Evolutionary conservation across 2,113 vertebrate species (phyloP), one percentile per base, ranked within the genome.

Genomic region (Tupaia tana): DNA sequence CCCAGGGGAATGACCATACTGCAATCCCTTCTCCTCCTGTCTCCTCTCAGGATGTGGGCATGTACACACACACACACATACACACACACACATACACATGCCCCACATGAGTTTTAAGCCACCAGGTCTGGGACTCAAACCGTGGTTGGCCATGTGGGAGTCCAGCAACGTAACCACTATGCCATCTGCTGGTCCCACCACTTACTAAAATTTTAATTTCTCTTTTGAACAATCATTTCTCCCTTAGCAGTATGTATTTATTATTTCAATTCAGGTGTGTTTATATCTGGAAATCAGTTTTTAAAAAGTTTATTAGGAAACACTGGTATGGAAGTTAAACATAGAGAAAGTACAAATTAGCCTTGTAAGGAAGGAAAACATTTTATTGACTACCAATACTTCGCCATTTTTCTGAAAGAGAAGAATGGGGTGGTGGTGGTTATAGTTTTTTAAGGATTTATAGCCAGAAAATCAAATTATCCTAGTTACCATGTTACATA

Each of bases 291-390:
- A 84, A 81, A 31, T 88, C 27, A 94, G 43, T 43, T 43, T 89
- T 93, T 22, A 79, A 3, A 82, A 4, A 66, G 88, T 90, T 73
- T 95, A 90, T 83, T 90, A 92, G 86, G 54, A 87, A 88, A 67
- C 9, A 6, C 29, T 93, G 52, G 7, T 25, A 3, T 73, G 67
- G 82, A 90, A 88, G 70, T 70, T 52, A 74, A 80, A 86, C 34
- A 70, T 64, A 73, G 56, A 31, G 24, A 96, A 87, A 85, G 9
- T 31, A 85, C 29, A 93, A 89, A 87, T 73, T 71, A 84, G 20
- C 73, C 70, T 61, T 71, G 6, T 69, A 82, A 75, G 34, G 82
- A 82, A 90, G 63, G 64, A 89, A 66, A 81, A 67, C 13, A 66
- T 22, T 56, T 64, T 79, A 9, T 34, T 64, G 77, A 52, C 9